Evolutionary conservation across 1,140 invertebrate species (phyloP), one percentile per base, ranked within the genome.

Genomic region (Rhyacophila brunnea): DNA sequence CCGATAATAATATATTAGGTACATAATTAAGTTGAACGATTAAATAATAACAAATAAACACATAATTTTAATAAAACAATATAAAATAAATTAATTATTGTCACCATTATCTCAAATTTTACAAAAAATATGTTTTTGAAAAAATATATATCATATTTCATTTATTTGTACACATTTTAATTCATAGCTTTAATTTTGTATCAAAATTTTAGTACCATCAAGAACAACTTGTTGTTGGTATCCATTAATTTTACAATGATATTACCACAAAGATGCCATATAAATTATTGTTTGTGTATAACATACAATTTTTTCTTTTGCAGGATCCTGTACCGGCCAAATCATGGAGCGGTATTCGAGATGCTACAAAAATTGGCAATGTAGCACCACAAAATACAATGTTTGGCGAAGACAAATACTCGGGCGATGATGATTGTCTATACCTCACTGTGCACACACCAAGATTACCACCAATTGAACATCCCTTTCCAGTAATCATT

Each of bases 381-480:
- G 4, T n/a, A 18, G 34, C 34, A 7, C 7, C 11, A 3, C 28
- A 40, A 40, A 10, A 6, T 14, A 10, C 10, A 19, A 6, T 57
- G 13, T 5, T 50, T 36, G 38, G 7, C 15, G 17, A 7, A 9
- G 9, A 38, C 17, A 11, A 3, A 4, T 28, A 28, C 9, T 11
- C 35, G 9, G 83, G 84, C 1, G 70, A 75, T 23, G 87, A 88
- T 62, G 85, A 88, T 65, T 88, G 87, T 62, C 73, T 88, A 0
- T 82, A 81, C 58, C 64, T 88, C 0, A 88, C 87, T 62, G 80
- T 88, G 1, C 86, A 86, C 57, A 78, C 80, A 0, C 82, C 84
- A 7, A 66, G 71, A 15, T 9, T 36, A 18, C 74, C 46, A 68
- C 28, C 18, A 50, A 28, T 2, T 47, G n/a, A n/a, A 0, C 46